Evolutionary conservation across 2,888 invertebrate species (phyloP).

Genomic region (Campoplex capitator): DNA sequence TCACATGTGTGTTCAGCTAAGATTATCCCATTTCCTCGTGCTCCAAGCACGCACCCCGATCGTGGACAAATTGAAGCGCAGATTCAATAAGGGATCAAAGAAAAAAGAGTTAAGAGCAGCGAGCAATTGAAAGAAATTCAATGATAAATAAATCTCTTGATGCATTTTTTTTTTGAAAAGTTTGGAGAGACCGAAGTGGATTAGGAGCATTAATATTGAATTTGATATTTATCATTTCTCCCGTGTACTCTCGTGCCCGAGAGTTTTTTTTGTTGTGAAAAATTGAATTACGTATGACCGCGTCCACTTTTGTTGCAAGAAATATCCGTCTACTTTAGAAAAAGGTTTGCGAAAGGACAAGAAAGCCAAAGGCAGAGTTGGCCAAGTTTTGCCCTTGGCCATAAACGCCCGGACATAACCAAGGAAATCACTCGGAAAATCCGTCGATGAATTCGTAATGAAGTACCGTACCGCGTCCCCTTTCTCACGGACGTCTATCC

Average conservation of each 20-base stretch:
- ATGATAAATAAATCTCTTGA: not conserved
- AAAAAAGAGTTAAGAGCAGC: not conserved
- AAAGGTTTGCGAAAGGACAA: constrained; percentile 5
- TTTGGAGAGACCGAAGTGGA: not conserved
- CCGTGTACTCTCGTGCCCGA: not conserved
- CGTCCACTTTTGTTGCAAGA: constrained; percentile 21
- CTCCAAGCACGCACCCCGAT: not conserved
- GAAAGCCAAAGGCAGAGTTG: constrained; percentile 17
- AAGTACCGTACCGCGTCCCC: constrained; percentile 66
- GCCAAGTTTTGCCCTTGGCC: constrained; percentile 57
- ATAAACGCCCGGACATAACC: constrained; percentile 77
- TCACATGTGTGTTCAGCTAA: too few species aligned
- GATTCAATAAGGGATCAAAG: not conserved
- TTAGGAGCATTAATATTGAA: not conserved
- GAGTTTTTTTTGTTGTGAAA: not conserved
- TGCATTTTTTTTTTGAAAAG: not conserved
- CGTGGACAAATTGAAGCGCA: not conserved
- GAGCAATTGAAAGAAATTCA: not conserved
- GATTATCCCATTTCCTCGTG: too few species aligned
- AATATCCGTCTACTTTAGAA: constrained; percentile 12
- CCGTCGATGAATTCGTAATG: constrained; percentile 79
- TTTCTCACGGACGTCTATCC: constrained; percentile 68
- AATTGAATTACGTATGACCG: constrained; percentile 32
- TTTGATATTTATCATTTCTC: constrained; percentile 18
- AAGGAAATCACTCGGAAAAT: constrained; percentile 81